phyloP scores from a whole-genome alignment of 2,888 invertebrate species.

The Xanthostigma xanthostigma region DNA sequence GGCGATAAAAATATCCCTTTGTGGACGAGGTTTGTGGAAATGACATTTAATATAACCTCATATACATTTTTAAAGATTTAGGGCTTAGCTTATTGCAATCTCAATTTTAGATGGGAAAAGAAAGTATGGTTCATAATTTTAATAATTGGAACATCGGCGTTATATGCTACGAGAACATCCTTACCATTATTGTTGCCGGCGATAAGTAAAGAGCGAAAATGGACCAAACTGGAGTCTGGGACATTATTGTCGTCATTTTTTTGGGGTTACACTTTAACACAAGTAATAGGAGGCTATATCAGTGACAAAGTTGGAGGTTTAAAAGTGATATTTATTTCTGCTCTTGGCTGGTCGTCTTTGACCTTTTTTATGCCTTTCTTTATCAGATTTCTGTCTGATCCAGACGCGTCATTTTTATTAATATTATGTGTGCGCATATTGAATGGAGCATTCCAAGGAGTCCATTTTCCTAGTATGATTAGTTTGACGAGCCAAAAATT shows the following conservation, averaged over 20 bases:
- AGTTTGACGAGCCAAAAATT: conserved; percentile 50
- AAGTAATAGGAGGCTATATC: conserved; percentile 38
- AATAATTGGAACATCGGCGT: conserved; percentile 44
- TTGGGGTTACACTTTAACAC: conserved; percentile 58
- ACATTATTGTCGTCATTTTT: conserved; percentile 54
- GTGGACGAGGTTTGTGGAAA: conserved; percentile 2
- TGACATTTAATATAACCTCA: background rate
- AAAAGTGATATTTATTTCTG: conserved; percentile 43
- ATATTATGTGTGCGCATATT: conserved; percentile 42
- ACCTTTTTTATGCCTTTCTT: conserved; percentile 40
- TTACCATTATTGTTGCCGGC: conserved; percentile 48
- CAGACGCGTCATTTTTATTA: conserved; percentile 34
- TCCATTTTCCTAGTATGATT: conserved; percentile 55
- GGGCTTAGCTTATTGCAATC: background rate
- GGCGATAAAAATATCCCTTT: background rate
- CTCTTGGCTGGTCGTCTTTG: conserved; percentile 39
- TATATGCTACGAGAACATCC: conserved; percentile 50
- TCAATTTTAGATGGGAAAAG: conserved; percentile 31
- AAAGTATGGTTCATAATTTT: conserved; percentile 42
- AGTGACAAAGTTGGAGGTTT: conserved; percentile 49
- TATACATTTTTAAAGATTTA: background rate
- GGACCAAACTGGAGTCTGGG: conserved; percentile 56
- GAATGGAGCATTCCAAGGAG: conserved; percentile 49
- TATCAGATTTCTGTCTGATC: conserved; percentile 29
- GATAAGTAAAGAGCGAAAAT: conserved; percentile 44